Conservation (phyloP, 2,797 vertebrate species). For the Stomatorhinus walkeri region DNA sequence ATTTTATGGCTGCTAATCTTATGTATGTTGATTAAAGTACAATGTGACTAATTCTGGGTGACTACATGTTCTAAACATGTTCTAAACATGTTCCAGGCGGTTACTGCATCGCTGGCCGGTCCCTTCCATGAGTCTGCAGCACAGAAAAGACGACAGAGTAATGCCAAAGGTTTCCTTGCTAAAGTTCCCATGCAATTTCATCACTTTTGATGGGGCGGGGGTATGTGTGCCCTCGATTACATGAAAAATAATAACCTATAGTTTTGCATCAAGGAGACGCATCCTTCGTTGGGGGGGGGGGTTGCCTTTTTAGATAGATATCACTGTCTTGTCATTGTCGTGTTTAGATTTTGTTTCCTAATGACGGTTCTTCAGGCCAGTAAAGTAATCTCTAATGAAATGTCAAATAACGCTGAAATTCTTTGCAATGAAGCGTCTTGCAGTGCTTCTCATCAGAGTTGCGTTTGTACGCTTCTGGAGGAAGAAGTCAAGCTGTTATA, state of each 20-base stretch:
- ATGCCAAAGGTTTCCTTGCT: background rate
- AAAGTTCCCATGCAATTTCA: background rate
- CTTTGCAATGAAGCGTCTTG: background rate
- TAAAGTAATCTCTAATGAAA: background rate
- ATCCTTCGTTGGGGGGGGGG: background rate
- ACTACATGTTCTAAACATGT: background rate
- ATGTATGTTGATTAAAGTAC: background rate
- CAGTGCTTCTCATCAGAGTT: background rate
- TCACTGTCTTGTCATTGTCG: background rate
- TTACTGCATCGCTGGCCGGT: background rate
- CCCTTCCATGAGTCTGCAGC: background rate
- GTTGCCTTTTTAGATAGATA: background rate
- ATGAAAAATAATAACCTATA: background rate
- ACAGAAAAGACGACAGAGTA: background rate
- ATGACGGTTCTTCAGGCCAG: background rate
- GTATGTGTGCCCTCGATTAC: background rate
- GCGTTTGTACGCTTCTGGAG: background rate
- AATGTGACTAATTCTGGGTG: background rate
- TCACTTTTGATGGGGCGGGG: background rate
- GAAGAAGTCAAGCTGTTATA: background rate
- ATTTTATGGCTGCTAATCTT: background rate
- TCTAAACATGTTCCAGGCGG: background rate
- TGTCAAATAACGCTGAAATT: background rate
- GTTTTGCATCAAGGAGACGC: background rate
- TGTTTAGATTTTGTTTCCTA: background rate